Conservation (phyloP, 2,113 vertebrate genomes). For the Crocuta crocuta region DNA sequence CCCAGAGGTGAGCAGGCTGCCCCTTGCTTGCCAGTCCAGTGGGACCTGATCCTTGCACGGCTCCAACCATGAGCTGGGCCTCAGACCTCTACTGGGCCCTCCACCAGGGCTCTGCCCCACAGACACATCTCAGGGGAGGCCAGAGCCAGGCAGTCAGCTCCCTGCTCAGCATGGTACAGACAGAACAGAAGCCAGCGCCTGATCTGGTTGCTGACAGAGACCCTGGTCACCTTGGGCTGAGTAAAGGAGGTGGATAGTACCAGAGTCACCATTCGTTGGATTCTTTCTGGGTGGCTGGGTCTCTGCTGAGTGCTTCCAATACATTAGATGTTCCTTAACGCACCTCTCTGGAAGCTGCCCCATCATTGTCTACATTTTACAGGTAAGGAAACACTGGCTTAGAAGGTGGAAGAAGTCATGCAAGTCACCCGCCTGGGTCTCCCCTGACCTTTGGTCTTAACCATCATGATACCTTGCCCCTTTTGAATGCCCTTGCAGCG, state of each 20-base stretch:
- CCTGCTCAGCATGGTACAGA: neutral
- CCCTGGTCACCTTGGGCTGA: neutral
- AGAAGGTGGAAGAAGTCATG: neutral
- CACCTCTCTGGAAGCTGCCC: neutral
- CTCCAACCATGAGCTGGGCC: neutral
- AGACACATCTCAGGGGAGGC: neutral
- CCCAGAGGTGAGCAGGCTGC: constrained; percentile 93
- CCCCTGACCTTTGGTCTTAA: neutral
- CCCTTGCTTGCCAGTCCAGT: neutral
- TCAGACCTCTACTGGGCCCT: neutral
- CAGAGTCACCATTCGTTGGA: neutral
- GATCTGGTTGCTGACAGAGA: neutral
- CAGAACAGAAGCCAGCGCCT: neutral
- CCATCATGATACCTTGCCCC: neutral
- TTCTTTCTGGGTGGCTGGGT: neutral
- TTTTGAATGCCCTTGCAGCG: neutral
- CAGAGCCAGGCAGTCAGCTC: neutral
- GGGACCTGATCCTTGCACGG: neutral
- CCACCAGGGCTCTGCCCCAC: neutral
- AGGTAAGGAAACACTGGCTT: neutral
- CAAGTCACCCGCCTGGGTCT: neutral
- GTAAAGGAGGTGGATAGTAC: neutral
- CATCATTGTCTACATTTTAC: neutral
- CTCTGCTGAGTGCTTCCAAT: neutral
- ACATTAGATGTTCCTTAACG: neutral